These are phyloP conservation scores for Phalera bucephala DNA, from an alignment of 2,888 invertebrate genomes.

Conservation along the genomic window DNA sequence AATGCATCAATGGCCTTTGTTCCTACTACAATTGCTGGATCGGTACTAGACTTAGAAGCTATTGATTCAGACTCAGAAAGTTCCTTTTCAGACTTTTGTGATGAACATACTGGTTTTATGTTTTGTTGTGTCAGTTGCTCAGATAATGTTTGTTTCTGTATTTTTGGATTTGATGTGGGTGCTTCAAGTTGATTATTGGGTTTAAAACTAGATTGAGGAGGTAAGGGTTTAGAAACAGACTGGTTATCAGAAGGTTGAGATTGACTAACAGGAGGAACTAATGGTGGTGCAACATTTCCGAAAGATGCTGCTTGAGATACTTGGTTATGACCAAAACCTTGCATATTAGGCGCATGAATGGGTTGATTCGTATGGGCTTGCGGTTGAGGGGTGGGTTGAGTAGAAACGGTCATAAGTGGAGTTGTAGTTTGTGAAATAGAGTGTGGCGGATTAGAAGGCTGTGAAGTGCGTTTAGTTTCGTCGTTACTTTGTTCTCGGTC, in stretches of 20 bases:
- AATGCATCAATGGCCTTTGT: slow-evolving; percentile 49
- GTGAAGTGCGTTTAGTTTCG: slow-evolving; percentile 35
- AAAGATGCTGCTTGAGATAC: slow-evolving; percentile 37
- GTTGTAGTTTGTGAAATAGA: slow-evolving; percentile 22
- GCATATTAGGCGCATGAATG: slow-evolving; percentile 35
- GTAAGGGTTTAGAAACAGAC: slow-evolving; percentile 32
- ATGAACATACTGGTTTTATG: slow-evolving; percentile 49
- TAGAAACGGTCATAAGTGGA: slow-evolving; percentile 27
- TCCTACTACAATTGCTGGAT: slow-evolving; percentile 44
- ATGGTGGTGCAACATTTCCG: slow-evolving; percentile 22
- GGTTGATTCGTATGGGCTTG: slow-evolving; percentile 41
- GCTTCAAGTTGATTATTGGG: slow-evolving; percentile 42
- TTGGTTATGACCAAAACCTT: slow-evolving; percentile 43
- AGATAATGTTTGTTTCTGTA: slow-evolving; percentile 45
- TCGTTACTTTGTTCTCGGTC: slow-evolving; percentile 34
- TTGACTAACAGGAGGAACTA: slow-evolving; percentile 31
- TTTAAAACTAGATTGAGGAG: slow-evolving; percentile 38
- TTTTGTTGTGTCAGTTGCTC: slow-evolving; percentile 46
- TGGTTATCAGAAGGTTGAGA: slow-evolving; percentile 48
- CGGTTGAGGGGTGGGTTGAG: slow-evolving; percentile 36
- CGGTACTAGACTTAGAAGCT: slow-evolving; percentile 58
- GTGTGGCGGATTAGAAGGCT: slow-evolving; percentile 18
- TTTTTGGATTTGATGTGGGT: slow-evolving; percentile 36
- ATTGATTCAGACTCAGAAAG: slow-evolving; percentile 61
- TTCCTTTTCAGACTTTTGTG: slow-evolving; percentile 67